Conservation (phyloP, 2,888 invertebrate species). For the Tetranychus piercei region DNA sequence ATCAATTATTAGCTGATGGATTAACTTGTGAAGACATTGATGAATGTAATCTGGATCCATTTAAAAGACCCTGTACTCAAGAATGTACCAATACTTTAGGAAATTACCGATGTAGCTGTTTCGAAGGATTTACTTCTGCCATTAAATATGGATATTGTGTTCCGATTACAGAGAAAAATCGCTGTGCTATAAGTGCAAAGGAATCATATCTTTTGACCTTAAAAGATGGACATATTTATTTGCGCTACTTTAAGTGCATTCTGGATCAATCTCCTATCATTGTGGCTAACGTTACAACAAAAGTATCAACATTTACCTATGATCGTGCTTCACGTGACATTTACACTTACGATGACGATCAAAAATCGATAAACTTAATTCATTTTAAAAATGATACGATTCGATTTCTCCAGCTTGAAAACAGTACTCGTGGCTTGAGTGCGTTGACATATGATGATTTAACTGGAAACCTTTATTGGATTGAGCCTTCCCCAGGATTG, state of each 20-base stretch:
- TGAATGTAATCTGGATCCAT: not conserved
- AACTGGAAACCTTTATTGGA: not conserved
- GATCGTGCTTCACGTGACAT: not conserved
- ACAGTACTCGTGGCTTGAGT: not conserved
- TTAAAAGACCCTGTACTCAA: not conserved
- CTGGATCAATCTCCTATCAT: not conserved
- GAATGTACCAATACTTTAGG: slow-evolving; percentile 3
- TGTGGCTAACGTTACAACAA: not conserved
- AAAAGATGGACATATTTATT: not conserved
- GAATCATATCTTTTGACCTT: not conserved
- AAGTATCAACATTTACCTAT: not conserved
- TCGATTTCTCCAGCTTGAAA: not conserved
- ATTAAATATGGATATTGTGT: not conserved
- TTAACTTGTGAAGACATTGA: not conserved
- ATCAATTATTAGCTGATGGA: not conserved
- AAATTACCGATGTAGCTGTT: not conserved
- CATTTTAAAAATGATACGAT: not conserved
- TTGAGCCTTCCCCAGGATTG: not conserved
- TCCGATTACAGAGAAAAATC: not conserved
- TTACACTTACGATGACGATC: not conserved
- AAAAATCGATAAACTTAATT: not conserved
- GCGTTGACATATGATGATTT: not conserved
- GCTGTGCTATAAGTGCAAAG: not conserved
- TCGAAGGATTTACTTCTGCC: not conserved
- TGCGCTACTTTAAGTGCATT: not conserved